Evolutionary conservation across 2,797 vertebrate species (phyloP).

Genomic region (Carapus acus): DNA sequence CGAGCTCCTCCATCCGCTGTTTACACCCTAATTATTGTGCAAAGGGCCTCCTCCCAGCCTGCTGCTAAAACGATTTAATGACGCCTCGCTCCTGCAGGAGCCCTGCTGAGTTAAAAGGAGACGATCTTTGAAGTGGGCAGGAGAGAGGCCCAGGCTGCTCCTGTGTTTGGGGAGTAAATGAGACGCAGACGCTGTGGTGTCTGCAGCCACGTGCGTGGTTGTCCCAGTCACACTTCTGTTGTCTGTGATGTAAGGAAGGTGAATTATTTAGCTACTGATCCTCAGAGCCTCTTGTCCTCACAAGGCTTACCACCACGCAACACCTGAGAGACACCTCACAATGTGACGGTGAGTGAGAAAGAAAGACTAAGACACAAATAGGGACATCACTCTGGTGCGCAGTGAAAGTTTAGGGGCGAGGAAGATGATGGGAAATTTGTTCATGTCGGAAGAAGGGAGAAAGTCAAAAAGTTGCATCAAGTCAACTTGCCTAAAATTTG

Average conservation of each 20-base stretch:
- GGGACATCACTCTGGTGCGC: too few species aligned
- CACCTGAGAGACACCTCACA: conserved; percentile 42
- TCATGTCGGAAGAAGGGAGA: conserved; percentile 11
- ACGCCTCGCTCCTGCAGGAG: conserved; percentile 46
- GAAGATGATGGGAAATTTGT: not conserved
- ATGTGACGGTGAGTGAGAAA: conserved; percentile 22
- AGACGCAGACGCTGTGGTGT: conserved; percentile 15
- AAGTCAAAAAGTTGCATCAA: not conserved
- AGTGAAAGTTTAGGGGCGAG: conserved; percentile 9
- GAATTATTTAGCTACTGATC: conserved; percentile 65
- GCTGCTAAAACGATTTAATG: conserved; percentile 49
- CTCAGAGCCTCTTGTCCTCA: conserved; percentile 44
- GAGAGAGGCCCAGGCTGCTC: not conserved
- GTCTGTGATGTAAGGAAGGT: conserved; percentile 60
- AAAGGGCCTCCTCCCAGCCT: conserved; percentile 23
- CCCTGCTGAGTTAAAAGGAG: conserved; percentile 45
- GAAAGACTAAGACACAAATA: conserved; percentile 21
- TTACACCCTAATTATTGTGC: conserved; percentile 44
- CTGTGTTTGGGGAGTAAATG: conserved; percentile 15
- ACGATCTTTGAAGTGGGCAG: conserved; percentile 27
- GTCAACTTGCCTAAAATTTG: not conserved
- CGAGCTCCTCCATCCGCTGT: conserved; percentile 16
- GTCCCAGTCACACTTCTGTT: conserved; percentile 31
- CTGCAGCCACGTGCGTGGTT: conserved; percentile 17
- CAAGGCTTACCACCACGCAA: conserved; percentile 51